phyloP scores from a whole-genome alignment of 35 echinoderm and acorn worm genomes.

The Ophioderma brevispina region DNA sequence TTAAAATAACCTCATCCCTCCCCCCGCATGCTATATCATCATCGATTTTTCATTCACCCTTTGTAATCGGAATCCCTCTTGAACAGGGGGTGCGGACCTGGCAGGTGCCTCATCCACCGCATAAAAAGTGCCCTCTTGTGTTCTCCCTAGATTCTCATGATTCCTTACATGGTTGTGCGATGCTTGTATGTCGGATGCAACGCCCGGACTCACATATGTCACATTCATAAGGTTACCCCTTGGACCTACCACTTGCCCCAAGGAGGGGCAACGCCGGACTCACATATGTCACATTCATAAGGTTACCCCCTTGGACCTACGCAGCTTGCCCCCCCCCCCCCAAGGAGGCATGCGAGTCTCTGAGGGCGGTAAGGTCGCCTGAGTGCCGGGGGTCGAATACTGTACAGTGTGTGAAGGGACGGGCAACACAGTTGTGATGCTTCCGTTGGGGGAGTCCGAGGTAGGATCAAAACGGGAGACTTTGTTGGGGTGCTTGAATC shows the following conservation, averaged over 20 bases:
- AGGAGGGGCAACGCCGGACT: neutral
- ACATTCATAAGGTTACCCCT: slow-evolving; percentile 46
- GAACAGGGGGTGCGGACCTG: neutral
- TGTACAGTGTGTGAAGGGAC: neutral
- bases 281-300: slow-evolving; percentile 52
- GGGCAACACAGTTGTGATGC: slow-evolving; percentile 77
- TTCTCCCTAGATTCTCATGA: too few relatives aligned
- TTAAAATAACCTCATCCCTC: too few relatives aligned
- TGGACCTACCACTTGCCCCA: neutral
- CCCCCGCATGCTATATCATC: too few relatives aligned
- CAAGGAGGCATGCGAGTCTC: slow-evolving; percentile 47
- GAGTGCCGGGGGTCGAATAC: neutral
- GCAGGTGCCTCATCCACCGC: too few relatives aligned
- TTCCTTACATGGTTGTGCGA: too few relatives aligned
- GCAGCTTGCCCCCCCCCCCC: too few relatives aligned
- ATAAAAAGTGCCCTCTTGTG: too few relatives aligned
- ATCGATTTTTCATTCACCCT: too few relatives aligned
- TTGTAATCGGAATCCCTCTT: neutral
- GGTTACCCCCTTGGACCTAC: slow-evolving; percentile 24
- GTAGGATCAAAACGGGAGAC: slow-evolving; percentile 37
- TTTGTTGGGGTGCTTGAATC: slow-evolving; percentile 90
- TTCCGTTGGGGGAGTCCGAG: slow-evolving; percentile 62
- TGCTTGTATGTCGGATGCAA: too few relatives aligned
- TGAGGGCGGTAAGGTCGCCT: slow-evolving; percentile 18
- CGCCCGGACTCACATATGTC: slow-evolving; percentile 31